Percentiles rank a stretch among this genome's conserved stretches.
phyloP scores from a whole-genome alignment of 2,113 vertebrate genomes.

The Arothron firmamentum region DNA sequence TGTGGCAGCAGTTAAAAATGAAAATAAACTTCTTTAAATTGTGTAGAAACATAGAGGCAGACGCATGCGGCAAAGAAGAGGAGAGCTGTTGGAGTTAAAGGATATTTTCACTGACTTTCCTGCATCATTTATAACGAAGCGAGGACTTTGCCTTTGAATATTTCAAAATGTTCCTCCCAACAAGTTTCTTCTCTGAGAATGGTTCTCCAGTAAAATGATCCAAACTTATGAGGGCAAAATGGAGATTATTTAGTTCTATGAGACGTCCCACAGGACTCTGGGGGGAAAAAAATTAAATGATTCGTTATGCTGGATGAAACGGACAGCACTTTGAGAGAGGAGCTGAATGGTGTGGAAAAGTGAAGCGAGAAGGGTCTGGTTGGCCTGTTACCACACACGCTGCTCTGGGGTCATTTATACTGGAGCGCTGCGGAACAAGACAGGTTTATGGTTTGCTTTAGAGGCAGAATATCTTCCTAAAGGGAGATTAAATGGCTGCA shows the following conservation, averaged over 20 bases:
- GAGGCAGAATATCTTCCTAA: conserved; percentile 50
- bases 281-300: conserved; percentile 40
- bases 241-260: conserved; percentile 58
- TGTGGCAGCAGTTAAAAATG: conserved; percentile 11
- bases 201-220: conserved; percentile 40
- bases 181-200: conserved; percentile 30
- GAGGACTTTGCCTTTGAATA: conserved; percentile 21
- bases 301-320: conserved; percentile 46
- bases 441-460: conserved; percentile 58
- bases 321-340: conserved; percentile 34
- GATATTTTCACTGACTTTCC: no score
- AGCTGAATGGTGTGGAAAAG: conserved; percentile 43
- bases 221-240: conserved; percentile 40
- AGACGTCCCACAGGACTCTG: conserved; percentile 46
- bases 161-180: conserved; percentile 18
- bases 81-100: no score
- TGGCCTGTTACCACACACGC: conserved; percentile 37
- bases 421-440: conserved; percentile 38
- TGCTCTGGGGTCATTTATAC: conserved; percentile 30
- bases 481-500: conserved; percentile 46
- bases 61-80: neutral
- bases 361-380: conserved; percentile 50
- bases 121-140: no score
- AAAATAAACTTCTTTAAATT: neutral
- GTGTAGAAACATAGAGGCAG: neutral